These are phyloP conservation scores for Ptychodera flava DNA, from an alignment of 35 echinoderm and acorn worm species.

Conservation along the genomic window DNA sequence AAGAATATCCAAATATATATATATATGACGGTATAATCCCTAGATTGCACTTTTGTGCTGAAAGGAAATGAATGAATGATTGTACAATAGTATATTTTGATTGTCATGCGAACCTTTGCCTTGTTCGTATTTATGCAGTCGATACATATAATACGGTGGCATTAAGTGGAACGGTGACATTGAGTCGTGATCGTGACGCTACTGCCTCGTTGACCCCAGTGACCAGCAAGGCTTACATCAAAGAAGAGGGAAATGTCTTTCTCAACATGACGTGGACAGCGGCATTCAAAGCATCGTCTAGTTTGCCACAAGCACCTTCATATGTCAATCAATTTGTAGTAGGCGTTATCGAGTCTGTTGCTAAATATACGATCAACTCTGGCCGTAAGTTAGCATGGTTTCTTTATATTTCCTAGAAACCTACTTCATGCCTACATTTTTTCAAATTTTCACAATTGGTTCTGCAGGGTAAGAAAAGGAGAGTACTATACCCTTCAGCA, in stretches of 20 bases:
- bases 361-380: not conserved
- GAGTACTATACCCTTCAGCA: no score
- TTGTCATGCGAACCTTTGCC: no score
- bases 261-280: not conserved
- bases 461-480: no score
- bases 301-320: not conserved
- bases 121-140: not conserved
- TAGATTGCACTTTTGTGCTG: no score
- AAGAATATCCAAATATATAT: no score
- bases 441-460: no score
- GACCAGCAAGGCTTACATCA: not conserved
- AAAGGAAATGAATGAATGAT: no score
- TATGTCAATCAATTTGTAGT: not conserved
- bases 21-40: no score
- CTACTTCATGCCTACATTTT: no score
- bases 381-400: not conserved
- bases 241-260: not conserved
- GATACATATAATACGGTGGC: not conserved
- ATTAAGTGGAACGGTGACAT: not conserved
- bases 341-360: not conserved
- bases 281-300: not conserved
- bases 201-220: not conserved
- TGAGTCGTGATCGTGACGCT: not conserved
- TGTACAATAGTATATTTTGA: no score
- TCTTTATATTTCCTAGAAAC: no score